Evolutionary conservation across 2,797 vertebrate genomes (phyloP).

Genomic region (Gymnopithys bicolor): DNA sequence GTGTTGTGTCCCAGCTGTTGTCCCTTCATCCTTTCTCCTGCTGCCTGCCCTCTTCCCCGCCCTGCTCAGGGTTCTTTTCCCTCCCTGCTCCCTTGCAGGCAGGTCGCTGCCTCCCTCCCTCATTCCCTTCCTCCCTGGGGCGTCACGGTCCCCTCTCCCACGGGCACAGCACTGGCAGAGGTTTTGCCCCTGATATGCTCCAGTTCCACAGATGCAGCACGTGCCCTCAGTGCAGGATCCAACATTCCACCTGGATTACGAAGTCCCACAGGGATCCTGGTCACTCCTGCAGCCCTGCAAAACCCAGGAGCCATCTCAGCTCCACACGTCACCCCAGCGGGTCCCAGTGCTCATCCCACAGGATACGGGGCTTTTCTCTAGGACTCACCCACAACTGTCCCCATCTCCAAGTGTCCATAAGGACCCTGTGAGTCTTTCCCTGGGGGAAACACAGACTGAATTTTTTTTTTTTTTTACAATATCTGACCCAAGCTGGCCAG

Average conservation of each 20-base stretch:
- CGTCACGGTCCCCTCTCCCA: not conserved
- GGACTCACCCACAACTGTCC: not conserved
- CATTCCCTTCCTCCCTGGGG: not conserved
- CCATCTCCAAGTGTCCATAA: not conserved
- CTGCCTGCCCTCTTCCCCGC: not conserved
- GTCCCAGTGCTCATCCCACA: rapidly evolving
- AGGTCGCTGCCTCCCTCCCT: not conserved
- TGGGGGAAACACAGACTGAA: not conserved
- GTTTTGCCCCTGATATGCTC: not conserved
- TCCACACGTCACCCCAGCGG: rapidly evolving
- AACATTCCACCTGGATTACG: not conserved
- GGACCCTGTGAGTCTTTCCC: not conserved
- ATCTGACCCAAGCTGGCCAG: not conserved
- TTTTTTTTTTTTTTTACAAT: not conserved
- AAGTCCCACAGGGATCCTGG: not conserved
- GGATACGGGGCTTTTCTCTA: not conserved
- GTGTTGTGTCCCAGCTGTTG: not conserved
- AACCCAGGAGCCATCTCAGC: not conserved
- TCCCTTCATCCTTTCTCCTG: rapidly evolving
- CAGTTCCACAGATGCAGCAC: not conserved
- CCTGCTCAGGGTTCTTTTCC: not conserved
- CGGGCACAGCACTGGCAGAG: not conserved
- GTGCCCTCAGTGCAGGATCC: not conserved
- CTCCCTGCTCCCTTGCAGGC: not conserved
- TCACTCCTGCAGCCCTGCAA: not conserved